Evolutionary conservation across 2,113 vertebrate genomes (phyloP), one percentile per base, ranked within the genome.

Genomic region (Megaleporinus macrocephalus): DNA sequence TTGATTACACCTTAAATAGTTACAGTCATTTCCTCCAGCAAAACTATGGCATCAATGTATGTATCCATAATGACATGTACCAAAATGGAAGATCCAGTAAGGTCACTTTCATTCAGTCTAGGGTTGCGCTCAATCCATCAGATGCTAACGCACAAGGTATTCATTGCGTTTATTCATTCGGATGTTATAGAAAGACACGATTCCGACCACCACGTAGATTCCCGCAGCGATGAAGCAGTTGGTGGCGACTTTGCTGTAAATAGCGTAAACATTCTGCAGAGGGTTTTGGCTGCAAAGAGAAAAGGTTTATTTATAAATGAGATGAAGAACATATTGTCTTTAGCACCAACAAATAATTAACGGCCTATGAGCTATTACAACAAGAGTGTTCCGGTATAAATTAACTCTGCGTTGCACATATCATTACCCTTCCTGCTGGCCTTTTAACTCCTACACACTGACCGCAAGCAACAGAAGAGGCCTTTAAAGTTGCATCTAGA

Each of bases 141-240:
- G 74, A 62, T 49, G 3, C 83, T 94, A 96, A 81, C 93, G 95
- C 86, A 96, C 95, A 91, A 96, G 91, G 86, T 95, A 96, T 66
- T 95, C 94, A 78, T 95, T 96, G 81, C 92, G 93, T 61, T 94
- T 94, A 86, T 96, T 96, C 81, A 96, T 93, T 26, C 89, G 94
- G 74, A 96, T 91, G 81, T 97, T 96, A 91, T 94, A 95, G 88
- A 94, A 94, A 9, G 95, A 95, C 79, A 96, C 92, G 16, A 85
- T 88, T 11, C 94, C 96, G 0, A 96, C 82, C 41, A 94, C 29
- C 7, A 95, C 61, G 57, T 97, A 96, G 63, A 97, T 86, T 29
- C 87, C 95, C 0, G 96, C 95, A 0, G 96, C 95, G 41, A 97
- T 95, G 92, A 97, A 96, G 78, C 96, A 97, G 91, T 96, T 97